Evolutionary conservation across 2,797 vertebrate species (phyloP).

Genomic region (Brotogeris chrysoptera): DNA sequence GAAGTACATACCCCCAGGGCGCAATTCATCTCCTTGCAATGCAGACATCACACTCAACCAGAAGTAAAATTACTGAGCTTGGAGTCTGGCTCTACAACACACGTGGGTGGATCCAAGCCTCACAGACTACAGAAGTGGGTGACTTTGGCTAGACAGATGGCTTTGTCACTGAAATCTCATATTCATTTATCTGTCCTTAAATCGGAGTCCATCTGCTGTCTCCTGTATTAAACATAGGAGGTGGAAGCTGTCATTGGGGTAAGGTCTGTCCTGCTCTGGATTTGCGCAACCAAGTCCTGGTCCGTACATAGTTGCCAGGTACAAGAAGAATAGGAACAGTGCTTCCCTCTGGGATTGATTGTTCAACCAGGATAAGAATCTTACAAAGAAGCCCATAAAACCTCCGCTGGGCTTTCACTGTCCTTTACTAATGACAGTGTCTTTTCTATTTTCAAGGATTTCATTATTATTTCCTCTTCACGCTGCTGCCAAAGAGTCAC

Average conservation of each 20-base stretch:
- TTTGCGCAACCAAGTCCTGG: background rate
- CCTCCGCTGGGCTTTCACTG: background rate
- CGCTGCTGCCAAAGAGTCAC: background rate
- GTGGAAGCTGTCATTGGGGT: background rate
- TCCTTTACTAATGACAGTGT: background rate
- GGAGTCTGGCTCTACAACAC: conserved; percentile 44
- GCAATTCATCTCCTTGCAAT: background rate
- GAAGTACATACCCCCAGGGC: background rate
- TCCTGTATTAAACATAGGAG: background rate
- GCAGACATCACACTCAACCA: background rate
- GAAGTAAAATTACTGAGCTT: conserved; percentile 15
- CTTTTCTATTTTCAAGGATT: conserved; percentile 41
- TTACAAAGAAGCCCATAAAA: background rate
- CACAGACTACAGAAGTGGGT: conserved; percentile 49
- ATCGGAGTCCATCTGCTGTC: conserved; percentile 33
- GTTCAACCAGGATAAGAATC: background rate
- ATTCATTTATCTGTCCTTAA: conserved; percentile 44
- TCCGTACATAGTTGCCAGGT: rapidly evolving
- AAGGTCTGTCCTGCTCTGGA: background rate
- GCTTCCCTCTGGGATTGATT: background rate
- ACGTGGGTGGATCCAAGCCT: conserved; percentile 48
- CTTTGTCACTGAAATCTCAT: conserved; percentile 39
- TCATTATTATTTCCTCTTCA: conserved; percentile 32
- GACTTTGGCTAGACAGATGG: conserved; percentile 62
- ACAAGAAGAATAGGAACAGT: background rate